Evolutionary conservation across 2,113 vertebrate species (phyloP).

Genomic region (Burhinus oedicnemus): DNA sequence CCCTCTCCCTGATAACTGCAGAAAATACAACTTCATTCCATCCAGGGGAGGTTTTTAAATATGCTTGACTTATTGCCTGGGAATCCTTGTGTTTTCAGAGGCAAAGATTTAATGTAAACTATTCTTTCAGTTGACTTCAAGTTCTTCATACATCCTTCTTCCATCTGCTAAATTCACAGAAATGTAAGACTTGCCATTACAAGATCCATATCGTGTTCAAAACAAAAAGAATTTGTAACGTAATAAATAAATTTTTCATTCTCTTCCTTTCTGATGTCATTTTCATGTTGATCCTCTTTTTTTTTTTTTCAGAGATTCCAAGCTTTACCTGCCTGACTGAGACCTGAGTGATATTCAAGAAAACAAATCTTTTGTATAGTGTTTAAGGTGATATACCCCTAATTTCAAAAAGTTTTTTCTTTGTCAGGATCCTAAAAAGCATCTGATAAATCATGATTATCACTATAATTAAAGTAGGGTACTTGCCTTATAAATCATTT

Average conservation of each 20-base stretch:
- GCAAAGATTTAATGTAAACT: conserved; percentile 27
- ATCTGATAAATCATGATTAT: conserved; percentile 37
- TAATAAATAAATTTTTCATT: not conserved
- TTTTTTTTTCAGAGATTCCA: not conserved
- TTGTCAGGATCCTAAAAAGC: conserved; percentile 4
- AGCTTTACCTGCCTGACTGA: not conserved
- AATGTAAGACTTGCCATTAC: conserved; percentile 29
- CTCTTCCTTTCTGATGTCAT: not conserved
- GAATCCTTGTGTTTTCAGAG: conserved; percentile 31
- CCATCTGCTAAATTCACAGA: conserved; percentile 44
- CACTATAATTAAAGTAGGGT: conserved; percentile 20
- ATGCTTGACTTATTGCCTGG: not conserved
- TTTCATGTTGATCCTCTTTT: not conserved
- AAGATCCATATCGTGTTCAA: not conserved
- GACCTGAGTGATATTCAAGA: not conserved
- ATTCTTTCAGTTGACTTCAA: conserved; percentile 14
- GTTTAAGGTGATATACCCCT: not conserved
- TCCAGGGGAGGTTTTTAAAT: not conserved
- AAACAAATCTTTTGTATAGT: not conserved
- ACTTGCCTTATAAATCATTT: conserved; percentile 40
- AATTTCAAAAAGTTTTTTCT: conserved; percentile 19
- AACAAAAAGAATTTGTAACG: not conserved
- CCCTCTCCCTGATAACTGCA: not conserved
- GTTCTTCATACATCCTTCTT: conserved; percentile 20
- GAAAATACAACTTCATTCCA: not conserved